phyloP scores from a whole-genome alignment of 1,140 invertebrate species.

The Metopolophium dirhodum region DNA sequence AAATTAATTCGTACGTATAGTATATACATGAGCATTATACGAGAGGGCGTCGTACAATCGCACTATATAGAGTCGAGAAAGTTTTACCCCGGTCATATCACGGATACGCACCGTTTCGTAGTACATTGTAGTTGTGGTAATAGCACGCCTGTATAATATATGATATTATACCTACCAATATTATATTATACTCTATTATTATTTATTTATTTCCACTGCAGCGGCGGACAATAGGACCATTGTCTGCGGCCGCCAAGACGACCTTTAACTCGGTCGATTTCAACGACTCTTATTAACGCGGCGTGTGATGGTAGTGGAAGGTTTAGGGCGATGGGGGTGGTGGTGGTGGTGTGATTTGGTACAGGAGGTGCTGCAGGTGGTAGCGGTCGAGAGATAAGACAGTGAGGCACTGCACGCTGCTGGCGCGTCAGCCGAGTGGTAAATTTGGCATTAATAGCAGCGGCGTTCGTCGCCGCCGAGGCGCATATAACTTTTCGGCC shows the following conservation, averaged over 20 bases:
- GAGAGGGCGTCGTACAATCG: neutral
- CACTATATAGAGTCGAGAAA: neutral
- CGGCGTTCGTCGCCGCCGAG: no score
- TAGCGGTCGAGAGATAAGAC: neutral
- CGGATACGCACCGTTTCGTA: neutral
- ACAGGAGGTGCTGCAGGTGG: neutral
- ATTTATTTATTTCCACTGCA: conserved; percentile 9
- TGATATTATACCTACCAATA: neutral
- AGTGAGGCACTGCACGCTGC: neutral
- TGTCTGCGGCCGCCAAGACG: neutral
- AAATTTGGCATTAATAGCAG: conserved; percentile 32
- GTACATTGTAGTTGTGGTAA: neutral
- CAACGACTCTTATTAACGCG: neutral
- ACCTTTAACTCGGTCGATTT: conserved; percentile 40
- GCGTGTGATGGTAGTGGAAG: neutral
- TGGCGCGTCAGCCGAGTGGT: neutral
- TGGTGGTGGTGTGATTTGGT: neutral
- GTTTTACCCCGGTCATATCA: neutral
- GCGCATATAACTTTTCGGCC: conserved; percentile 27
- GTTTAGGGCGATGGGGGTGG: neutral
- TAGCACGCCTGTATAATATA: neutral
- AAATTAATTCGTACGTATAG: neutral
- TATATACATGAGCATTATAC: neutral
- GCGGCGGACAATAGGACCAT: neutral
- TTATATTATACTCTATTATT: conserved; percentile 2